Percentiles rank a stretch among this genome's conserved stretches.
Evolutionary conservation across 2,888 invertebrate species (phyloP).

Genomic region (Callyntrura sp.): DNA sequence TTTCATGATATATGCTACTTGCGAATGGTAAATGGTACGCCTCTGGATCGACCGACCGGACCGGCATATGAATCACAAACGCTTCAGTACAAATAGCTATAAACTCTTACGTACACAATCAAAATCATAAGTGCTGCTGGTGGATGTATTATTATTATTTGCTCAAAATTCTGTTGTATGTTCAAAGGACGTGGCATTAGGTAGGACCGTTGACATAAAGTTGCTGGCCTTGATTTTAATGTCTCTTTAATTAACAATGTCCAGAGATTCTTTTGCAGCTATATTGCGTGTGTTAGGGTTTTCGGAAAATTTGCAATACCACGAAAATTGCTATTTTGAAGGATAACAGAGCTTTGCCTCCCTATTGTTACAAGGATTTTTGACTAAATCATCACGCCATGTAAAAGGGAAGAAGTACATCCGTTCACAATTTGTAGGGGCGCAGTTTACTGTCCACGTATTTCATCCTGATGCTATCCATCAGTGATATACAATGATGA

Average conservation of each 20-base stretch:
- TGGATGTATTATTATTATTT: background rate
- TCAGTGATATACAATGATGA: background rate
- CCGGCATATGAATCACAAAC: background rate
- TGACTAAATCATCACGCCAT: background rate
- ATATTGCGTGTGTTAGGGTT: background rate
- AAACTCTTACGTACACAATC: too few relatives aligned
- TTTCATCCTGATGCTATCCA: background rate
- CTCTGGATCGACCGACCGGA: too few relatives aligned
- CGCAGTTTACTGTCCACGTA: background rate
- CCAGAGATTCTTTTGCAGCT: background rate
- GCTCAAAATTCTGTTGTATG: background rate
- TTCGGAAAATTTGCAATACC: background rate
- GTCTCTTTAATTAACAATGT: constrained; percentile 21
- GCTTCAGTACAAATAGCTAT: too few relatives aligned
- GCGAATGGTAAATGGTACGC: background rate
- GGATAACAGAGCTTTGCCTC: background rate
- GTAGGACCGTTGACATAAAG: background rate
- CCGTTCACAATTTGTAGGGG: background rate
- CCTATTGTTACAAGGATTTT: background rate
- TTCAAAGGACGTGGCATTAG: background rate
- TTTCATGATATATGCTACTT: background rate
- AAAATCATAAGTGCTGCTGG: background rate
- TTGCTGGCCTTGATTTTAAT: constrained; percentile 50
- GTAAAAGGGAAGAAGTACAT: constrained; percentile 14
- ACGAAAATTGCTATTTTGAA: background rate